phyloP scores from a whole-genome alignment of 2,797 vertebrate species.

The Rallus crepitans region DNA sequence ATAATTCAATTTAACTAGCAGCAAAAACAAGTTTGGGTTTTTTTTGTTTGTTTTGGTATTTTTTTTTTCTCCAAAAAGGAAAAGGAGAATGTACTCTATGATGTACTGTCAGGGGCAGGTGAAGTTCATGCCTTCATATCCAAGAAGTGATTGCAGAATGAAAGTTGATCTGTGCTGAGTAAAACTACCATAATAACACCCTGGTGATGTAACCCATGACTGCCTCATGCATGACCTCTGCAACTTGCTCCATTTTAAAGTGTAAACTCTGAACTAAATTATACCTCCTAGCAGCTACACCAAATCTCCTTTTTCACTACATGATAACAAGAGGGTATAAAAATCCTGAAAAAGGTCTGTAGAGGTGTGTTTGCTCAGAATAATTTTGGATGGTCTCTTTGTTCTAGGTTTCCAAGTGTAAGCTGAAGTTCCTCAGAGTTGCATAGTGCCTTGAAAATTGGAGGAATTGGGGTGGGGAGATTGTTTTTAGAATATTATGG shows the following conservation, averaged over 20 bases:
- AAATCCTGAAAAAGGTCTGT: not conserved
- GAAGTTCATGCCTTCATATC: not conserved
- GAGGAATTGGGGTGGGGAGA: not conserved
- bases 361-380: not conserved
- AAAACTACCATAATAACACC: not conserved
- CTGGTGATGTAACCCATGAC: fast-evolving
- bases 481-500: not conserved
- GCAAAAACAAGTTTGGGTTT: not conserved
- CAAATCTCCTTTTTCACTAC: not conserved
- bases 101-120: not conserved
- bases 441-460: not conserved
- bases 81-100: not conserved
- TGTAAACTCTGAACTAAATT: not conserved
- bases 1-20: not conserved
- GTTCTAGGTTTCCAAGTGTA: not conserved
- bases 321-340: not conserved
- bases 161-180: not conserved
- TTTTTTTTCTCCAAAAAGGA: not conserved
- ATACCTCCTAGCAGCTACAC: not conserved
- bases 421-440: not conserved
- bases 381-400: not conserved
- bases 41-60: no score
- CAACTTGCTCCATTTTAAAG: not conserved
- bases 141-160: not conserved
- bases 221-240: not conserved